phyloP scores from a whole-genome alignment of 2,113 vertebrate genomes.

The Campylomormyrus numenius region DNA sequence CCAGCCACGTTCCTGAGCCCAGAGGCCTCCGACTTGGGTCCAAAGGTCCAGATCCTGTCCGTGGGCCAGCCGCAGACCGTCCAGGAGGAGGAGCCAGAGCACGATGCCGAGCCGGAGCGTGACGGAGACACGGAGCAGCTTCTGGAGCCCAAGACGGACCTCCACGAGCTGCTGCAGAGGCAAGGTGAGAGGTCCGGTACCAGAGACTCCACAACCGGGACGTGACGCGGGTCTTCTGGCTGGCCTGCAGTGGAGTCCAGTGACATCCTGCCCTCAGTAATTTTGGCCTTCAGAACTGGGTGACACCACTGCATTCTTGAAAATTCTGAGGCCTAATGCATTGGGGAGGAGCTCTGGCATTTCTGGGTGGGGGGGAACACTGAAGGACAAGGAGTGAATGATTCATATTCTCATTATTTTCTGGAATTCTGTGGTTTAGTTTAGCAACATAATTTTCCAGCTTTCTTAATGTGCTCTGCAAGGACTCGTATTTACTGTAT shows the following conservation, averaged over 20 bases:
- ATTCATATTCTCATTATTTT: neutral
- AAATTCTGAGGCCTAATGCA: neutral
- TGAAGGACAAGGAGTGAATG: neutral
- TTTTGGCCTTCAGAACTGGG: neutral
- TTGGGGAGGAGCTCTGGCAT: neutral
- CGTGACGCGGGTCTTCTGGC: neutral
- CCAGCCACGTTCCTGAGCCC: slow-evolving; percentile 73
- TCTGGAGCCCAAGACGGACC: slow-evolving; percentile 68
- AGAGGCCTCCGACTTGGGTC: slow-evolving; percentile 61
- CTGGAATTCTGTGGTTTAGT: neutral
- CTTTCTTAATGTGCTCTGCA: neutral
- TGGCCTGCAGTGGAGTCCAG: neutral
- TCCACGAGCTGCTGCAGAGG: slow-evolving; percentile 81
- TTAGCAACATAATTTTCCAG: neutral
- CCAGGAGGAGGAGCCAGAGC: slow-evolving; percentile 48
- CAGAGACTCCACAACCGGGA: neutral
- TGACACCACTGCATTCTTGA: neutral
- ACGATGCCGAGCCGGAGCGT: slow-evolving; percentile 50
- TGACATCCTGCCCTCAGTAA: neutral
- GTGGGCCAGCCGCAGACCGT: slow-evolving; percentile 54
- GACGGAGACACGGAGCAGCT: slow-evolving; percentile 55
- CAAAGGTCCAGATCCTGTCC: slow-evolving; percentile 64
- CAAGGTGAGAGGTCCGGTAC: slow-evolving; percentile 58
- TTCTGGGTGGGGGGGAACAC: neutral
- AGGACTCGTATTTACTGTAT: neutral